Base-by-base conservation (phyloP, 2,113 vertebrate species). In the Mormyrus iriodes region DNA sequence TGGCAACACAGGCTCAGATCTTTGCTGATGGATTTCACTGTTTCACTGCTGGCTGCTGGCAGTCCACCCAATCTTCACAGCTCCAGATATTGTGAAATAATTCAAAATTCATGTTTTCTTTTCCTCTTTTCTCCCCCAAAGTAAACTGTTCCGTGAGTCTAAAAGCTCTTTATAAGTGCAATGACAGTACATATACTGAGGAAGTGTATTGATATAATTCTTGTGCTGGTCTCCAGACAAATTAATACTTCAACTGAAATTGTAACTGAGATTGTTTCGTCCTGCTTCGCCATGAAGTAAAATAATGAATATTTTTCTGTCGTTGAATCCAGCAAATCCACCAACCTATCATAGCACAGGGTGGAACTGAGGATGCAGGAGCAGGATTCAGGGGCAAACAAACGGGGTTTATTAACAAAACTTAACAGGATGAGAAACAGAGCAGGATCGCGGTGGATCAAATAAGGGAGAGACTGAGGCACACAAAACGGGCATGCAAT, bases 1-100 rank as follows among this genome's bases (percentile, higher is more conserved):
- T 42, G 39, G 84, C 6, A 21, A 42, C 17, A 61, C 35, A 4
- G n/a, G 21, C 55, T 83, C 15, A 61, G 39, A 85, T 89, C 55
- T 85, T 27, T 39, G 52, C 58, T 89, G 83, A 85, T 84, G 58
- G 19, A 49, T 89, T 73, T 84, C 58, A 65, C 58, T 83, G 61
- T 15, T 69, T 42, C 55, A 73, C 88, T 48, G 55, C 84, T 55
- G 46, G 88, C 58, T 69, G 10, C 4, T 86, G 82, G 7, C 83
- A 86, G 88, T 53, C 35, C 27, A 24, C 53, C 15, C 88, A 89
- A 88, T 53, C 44, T 51, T 35, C 52, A 17, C 27, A 48, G 53
- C 44, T 73, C 55, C 83, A 65, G 83, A 44, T 73, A 48, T 15
- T 89, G 83, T 52, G 55, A 35, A 39, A 19, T 53, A 85, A 89